Evolutionary conservation across 2,797 vertebrate species (phyloP), one percentile per base, ranked within the genome.

Genomic region (Pachyuromys duprasi): DNA sequence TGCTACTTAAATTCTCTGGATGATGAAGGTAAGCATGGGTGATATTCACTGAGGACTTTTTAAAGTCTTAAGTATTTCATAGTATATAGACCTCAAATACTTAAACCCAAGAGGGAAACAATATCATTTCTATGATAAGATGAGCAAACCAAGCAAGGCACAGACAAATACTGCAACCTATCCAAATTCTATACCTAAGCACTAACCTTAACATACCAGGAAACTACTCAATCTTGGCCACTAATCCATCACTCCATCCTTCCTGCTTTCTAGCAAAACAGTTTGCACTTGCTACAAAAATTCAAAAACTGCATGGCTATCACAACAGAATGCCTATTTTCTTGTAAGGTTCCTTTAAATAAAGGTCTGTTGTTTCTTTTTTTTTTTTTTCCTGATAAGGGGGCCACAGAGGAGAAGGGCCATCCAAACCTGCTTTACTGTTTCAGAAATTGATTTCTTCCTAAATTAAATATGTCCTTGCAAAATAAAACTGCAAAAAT

Each of bases 401-500:
- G 5, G 2, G 22, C 0, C 24, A 57, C 57, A 94, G 5, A 86
- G n/a, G 11, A 94, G 55, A 86, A 24, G 28, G 2, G 69, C 49
- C 8, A 81, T 31, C 6, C 12, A 39, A 89, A 26, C 0, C 24
- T 88, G 53, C 5, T 84, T 95, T 92, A 86, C 49, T 42, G 33
- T 90, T 62, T 62, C 83, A 15, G 31, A 31, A 17, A 55, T 92
- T 86, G 60, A 70, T 8, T 4, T 91, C 26, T n/a, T 28, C 39
- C 28, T 76, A 36, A 42, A 33, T 28, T 79, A 86, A 92, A 49
- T 8, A 0, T 24, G 20, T 96, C 33, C 5, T 24, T 96, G 62
- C 17, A 92, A 93, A 80, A 45, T 88, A 87, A 94, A 95, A 42
- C 49, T 67, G 8, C 70, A 72, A 67, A 69, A 88, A 81, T 28